phyloP scores from a whole-genome alignment of 1,140 invertebrate species.

The Drosophila lowei region DNA sequence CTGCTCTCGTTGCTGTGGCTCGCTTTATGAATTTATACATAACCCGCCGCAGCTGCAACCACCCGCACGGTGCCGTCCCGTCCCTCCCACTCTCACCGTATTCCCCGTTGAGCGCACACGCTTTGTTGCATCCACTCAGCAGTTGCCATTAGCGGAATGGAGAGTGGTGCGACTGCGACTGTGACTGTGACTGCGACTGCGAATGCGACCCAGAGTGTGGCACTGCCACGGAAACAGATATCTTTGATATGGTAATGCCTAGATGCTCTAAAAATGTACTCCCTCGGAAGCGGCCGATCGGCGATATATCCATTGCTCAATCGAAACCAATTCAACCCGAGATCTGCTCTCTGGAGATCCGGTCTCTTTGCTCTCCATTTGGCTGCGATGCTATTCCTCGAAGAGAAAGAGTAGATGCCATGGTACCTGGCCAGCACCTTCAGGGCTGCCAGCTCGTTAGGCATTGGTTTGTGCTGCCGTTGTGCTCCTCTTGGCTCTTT shows the following conservation, averaged over 20 bases:
- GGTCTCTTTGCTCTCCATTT: too few species aligned
- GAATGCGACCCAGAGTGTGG: slow-evolving; percentile 2
- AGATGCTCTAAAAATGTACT: slow-evolving; percentile 12
- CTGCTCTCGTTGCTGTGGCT: slow-evolving; percentile 21
- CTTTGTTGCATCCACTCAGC: slow-evolving; percentile 80
- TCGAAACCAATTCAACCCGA: too few species aligned
- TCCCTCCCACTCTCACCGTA: background rate
- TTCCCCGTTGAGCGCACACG: slow-evolving; percentile 41
- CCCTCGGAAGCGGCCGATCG: background rate
- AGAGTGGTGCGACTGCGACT: slow-evolving; percentile 9
- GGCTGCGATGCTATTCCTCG: too few species aligned
- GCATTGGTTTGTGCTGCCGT: slow-evolving; percentile 27
- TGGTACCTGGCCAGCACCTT: slow-evolving; percentile 3
- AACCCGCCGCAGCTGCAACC: slow-evolving; percentile 41
- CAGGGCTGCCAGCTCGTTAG: slow-evolving; percentile 40
- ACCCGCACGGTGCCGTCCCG: background rate
- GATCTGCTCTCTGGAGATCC: too few species aligned
- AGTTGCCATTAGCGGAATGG: slow-evolving; percentile 61
- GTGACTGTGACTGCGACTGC: background rate
- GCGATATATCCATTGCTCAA: background rate
- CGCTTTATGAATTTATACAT: slow-evolving; percentile 75
- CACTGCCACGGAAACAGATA: slow-evolving; percentile 2
- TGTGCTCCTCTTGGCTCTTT: slow-evolving; percentile 7
- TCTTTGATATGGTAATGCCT: slow-evolving; percentile 44
- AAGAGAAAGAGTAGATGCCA: slow-evolving; percentile 2